A percentile compares a stretch with the other conserved stretches of the same genome.
Conservation (phyloP, 1,140 invertebrate species). For the Neodiprion pinetum region DNA sequence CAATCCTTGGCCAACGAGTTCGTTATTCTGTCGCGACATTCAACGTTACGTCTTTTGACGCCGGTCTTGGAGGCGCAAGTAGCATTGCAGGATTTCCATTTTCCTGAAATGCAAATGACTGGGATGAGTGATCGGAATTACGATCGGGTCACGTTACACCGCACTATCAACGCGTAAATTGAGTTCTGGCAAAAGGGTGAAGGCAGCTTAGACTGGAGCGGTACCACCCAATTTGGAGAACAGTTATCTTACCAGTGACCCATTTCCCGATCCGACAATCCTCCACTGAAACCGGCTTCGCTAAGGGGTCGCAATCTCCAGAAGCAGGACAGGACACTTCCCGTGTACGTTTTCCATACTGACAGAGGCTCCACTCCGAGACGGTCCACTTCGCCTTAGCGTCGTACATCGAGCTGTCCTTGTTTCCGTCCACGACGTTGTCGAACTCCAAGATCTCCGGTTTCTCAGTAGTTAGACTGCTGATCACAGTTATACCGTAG, state of each 20-base stretch:
- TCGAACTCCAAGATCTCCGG: conserved; percentile 54
- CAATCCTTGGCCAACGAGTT: conserved; percentile 44
- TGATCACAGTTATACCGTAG: conserved; percentile 38
- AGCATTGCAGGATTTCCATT: conserved; percentile 49
- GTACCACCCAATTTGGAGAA: background rate
- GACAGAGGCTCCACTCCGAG: conserved; percentile 47
- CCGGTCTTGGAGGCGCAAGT: conserved; percentile 44
- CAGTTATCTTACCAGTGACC: conserved; percentile 39
- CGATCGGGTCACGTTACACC: background rate
- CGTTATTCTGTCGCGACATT: conserved; percentile 45
- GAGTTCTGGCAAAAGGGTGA: conserved; percentile 16
- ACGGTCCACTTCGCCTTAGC: conserved; percentile 51
- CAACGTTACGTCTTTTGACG: conserved; percentile 41
- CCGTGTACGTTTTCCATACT: conserved; percentile 40
- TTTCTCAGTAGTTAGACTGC: conserved; percentile 40
- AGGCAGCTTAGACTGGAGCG: background rate
- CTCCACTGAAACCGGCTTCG: conserved; percentile 38
- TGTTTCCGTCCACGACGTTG: conserved; percentile 49
- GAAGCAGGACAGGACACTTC: conserved; percentile 43
- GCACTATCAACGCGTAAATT: background rate
- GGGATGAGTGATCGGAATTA: background rate
- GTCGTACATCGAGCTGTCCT: conserved; percentile 46
- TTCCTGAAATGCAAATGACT: conserved; percentile 31
- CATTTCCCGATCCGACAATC: conserved; percentile 47
- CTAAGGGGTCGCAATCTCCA: conserved; percentile 43